Conservation (phyloP, 2,113 vertebrate genomes). For the Sitta europaea region DNA sequence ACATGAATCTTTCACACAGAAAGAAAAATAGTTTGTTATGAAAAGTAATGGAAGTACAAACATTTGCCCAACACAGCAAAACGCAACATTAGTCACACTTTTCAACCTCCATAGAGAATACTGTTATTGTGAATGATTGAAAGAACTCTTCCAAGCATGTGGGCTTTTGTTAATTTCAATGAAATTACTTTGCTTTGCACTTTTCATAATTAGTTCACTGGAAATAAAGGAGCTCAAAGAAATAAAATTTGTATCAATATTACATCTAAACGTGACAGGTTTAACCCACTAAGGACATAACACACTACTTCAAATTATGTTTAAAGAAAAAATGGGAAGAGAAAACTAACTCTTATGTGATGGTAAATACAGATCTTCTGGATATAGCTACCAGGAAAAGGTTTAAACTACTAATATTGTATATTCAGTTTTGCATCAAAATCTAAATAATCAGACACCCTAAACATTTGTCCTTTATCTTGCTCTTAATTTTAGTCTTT, state of each 20-base stretch:
- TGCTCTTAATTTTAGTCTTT: not conserved
- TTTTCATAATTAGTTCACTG: not conserved
- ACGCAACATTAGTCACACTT: accelerated
- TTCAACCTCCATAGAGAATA: not conserved
- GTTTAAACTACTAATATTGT: not conserved
- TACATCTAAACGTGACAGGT: not conserved
- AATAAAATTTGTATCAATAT: not conserved
- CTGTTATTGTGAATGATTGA: not conserved
- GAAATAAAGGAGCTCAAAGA: not conserved
- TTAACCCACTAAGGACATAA: not conserved
- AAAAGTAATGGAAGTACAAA: not conserved
- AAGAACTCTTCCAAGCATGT: not conserved
- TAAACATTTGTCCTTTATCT: not conserved
- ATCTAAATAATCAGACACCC: not conserved
- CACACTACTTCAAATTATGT: not conserved
- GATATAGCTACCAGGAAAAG: not conserved
- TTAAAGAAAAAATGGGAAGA: not conserved
- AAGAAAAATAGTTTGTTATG: not conserved
- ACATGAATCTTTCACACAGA: accelerated
- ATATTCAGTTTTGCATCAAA: not conserved
- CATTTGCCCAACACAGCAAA: not conserved
- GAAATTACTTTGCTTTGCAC: not conserved
- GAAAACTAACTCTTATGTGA: not conserved
- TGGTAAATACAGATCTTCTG: not conserved
- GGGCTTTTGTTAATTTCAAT: not conserved